phyloP scores from a whole-genome alignment of 1,140 invertebrate species.

The Globodera ellingtonae region DNA sequence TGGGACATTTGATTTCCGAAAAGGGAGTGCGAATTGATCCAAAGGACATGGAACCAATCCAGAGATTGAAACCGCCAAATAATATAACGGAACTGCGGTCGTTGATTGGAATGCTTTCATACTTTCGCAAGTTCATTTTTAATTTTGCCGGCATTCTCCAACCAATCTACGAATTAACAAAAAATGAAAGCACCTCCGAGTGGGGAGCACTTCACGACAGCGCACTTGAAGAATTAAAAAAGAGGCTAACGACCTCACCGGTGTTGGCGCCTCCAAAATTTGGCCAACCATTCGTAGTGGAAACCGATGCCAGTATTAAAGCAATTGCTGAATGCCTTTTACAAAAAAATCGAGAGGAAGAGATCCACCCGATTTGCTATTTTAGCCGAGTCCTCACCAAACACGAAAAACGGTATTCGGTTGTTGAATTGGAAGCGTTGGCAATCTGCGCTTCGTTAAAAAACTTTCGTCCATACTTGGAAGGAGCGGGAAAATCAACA shows the following conservation, averaged over 20 bases:
- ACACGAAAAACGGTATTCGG: slow-evolving; percentile 31
- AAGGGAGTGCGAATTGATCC: slow-evolving; percentile 24
- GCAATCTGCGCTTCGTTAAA: slow-evolving; percentile 26
- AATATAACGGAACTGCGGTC: slow-evolving; percentile 32
- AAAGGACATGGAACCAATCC: slow-evolving; percentile 22
- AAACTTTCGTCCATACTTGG: slow-evolving; percentile 30
- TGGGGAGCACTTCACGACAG: slow-evolving; percentile 23
- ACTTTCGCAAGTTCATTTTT: slow-evolving; percentile 33
- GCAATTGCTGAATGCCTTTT: slow-evolving; percentile 30
- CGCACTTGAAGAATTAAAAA: slow-evolving; percentile 28
- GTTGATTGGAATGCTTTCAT: slow-evolving; percentile 27
- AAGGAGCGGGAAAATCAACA: slow-evolving; percentile 29
- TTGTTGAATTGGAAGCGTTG: slow-evolving; percentile 36
- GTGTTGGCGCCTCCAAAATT: slow-evolving; percentile 33
- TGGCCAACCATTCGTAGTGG: slow-evolving; percentile 31
- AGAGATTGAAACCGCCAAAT: slow-evolving; percentile 18
- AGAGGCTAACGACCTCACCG: slow-evolving; percentile 12
- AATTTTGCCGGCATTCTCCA: slow-evolving; percentile 25
- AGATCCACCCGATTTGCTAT: slow-evolving; percentile 29
- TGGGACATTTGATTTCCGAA: slow-evolving; percentile 28
- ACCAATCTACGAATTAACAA: slow-evolving; percentile 28
- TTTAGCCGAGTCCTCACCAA: slow-evolving; percentile 24
- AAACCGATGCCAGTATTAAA: slow-evolving; percentile 30
- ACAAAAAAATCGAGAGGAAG: slow-evolving; percentile 14
- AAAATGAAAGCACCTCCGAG: slow-evolving; percentile 7